Evolutionary conservation across 2,113 vertebrate species (phyloP).

Genomic region (Hippocampus mohnikei): DNA sequence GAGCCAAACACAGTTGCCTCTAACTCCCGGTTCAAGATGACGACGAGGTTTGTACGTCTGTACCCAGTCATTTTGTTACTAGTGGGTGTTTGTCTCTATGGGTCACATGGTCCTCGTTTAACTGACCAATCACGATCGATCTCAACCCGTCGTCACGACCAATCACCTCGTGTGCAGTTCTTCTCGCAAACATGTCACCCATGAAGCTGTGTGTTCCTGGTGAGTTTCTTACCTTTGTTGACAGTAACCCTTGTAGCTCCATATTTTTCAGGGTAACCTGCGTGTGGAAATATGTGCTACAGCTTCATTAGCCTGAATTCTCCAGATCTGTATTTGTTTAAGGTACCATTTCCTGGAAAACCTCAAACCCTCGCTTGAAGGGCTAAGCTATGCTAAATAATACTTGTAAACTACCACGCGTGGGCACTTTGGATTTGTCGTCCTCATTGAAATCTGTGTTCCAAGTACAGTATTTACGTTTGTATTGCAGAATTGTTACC

Average conservation of each 20-base stretch:
- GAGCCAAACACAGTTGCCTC: no score
- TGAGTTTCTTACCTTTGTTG: conserved; percentile 30
- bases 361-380: background rate
- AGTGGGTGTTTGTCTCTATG: background rate
- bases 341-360: background rate
- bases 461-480: background rate
- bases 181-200: conserved; percentile 76
- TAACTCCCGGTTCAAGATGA: no score
- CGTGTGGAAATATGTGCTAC: background rate
- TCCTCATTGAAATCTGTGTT: background rate
- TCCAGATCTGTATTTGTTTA: background rate
- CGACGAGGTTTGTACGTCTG: no score
- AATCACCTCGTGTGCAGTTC: conserved; percentile 39
- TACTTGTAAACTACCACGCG: background rate
- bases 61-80: no score
- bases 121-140: conserved; percentile 52
- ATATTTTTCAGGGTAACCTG: background rate
- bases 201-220: conserved; percentile 79
- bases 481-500: background rate
- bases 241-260: background rate
- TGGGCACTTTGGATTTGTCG: background rate
- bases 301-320: background rate
- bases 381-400: background rate
- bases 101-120: background rate
- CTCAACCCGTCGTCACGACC: conserved; percentile 18